These are phyloP conservation scores for Coreius guichenoti DNA, from an alignment of 2,797 vertebrate genomes.

Conservation along the genomic window DNA sequence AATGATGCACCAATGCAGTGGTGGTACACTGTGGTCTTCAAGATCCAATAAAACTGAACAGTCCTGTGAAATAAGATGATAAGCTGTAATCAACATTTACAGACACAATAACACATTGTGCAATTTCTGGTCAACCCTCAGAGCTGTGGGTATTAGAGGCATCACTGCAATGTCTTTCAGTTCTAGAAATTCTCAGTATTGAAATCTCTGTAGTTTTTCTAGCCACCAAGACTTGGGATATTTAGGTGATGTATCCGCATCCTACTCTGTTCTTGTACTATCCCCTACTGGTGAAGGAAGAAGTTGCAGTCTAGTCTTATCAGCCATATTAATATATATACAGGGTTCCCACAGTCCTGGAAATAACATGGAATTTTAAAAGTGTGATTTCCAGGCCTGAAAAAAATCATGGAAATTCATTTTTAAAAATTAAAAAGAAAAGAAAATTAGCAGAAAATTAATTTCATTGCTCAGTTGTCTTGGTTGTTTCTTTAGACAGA, in stretches of 20 bases:
- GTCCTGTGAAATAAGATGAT: constrained; percentile 29
- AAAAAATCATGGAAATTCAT: background rate
- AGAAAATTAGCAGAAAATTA: background rate
- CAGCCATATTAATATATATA: background rate
- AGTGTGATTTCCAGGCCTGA: background rate
- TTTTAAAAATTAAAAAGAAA: background rate
- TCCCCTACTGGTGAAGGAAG: constrained; percentile 49
- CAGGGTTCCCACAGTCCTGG: background rate
- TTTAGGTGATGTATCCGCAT: background rate
- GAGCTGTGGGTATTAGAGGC: background rate
- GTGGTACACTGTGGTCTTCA: constrained; percentile 38
- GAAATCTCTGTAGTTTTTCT: constrained; percentile 4
- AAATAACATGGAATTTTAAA: background rate
- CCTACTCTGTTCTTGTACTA: constrained; percentile 39
- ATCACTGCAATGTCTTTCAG: background rate
- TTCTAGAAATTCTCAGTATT: background rate
- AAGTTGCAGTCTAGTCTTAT: constrained; percentile 26
- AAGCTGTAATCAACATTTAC: constrained; percentile 1
- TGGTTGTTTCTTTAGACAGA: background rate
- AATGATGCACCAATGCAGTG: constrained; percentile 55
- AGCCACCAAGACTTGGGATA: background rate
- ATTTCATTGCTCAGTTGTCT: background rate
- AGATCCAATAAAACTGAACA: constrained; percentile 5
- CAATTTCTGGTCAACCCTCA: background rate
- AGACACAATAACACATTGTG: background rate